Evolutionary conservation across 2,113 vertebrate genomes (phyloP), one percentile per base, ranked within the genome.

Genomic region (Campylorhamphus procurvoides): DNA sequence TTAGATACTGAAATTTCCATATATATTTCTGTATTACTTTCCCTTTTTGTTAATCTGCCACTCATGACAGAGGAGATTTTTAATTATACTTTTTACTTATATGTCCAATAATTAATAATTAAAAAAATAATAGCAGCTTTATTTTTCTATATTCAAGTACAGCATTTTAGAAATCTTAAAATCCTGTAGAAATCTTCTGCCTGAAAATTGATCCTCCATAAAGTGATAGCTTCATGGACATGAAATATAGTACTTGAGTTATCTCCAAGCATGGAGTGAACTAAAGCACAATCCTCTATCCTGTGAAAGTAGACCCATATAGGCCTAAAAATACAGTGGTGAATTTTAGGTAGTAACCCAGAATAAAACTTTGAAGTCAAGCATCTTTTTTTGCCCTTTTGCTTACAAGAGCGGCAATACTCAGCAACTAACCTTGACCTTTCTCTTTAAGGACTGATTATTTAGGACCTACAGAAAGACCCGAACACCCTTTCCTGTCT

Each of bases 41-140:
- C 67, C 96, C 71, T 87, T 97, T 97, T 93, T 87, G 74, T 95
- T 96, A 94, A 93, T 96, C 82, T 96, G 77, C 79, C 72, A 90
- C 49, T 75, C 16, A 6, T 79, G 82, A 93, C 17, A 68, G 84
- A 81, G 90, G 75, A 42, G 76, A 74, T 75, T 89, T 83, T 47
- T 29, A 81, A 82, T 89, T 72, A 84, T 25, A 87, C 40, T 56
- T 76, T 85, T 52, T 27, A 80, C 13, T 52, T 64, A 46, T 15
- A 74, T 20, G 90, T 67, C 27, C 37, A 80, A 58, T 35, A 60
- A 77, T 29, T 40, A 73, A 29, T 55, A 24, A 78, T 75, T 46
- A 1, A 1, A 50, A 74, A 71, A 88, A 52, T 4, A 44, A 56
- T 2, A 90, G 31, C 14, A 56, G 59, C 19, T n/a, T 89, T 77